Evolutionary conservation across 2,888 invertebrate genomes (phyloP).

Genomic region (Meghimatium bilineatum): DNA sequence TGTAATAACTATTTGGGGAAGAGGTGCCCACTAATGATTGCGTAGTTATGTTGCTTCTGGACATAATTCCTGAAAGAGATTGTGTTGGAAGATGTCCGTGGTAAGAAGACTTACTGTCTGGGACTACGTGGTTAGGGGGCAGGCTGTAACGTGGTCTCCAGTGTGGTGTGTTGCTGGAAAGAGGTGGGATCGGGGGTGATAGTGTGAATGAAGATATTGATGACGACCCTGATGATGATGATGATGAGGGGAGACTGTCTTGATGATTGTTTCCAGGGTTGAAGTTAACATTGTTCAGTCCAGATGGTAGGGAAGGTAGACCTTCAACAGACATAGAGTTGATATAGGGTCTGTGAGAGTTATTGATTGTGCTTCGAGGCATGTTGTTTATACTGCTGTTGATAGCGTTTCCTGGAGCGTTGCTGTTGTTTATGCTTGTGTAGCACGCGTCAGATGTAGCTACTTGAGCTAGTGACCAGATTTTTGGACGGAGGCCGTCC

Average conservation of each 20-base stretch:
- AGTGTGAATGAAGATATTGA: slow-evolving; percentile 41
- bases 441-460: slow-evolving; percentile 69
- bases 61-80: slow-evolving; percentile 35
- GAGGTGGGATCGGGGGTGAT: slow-evolving; percentile 30
- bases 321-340: neutral
- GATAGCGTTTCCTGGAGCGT: neutral
- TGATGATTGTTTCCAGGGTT: slow-evolving; percentile 6
- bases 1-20: slow-evolving; percentile 12
- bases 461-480: slow-evolving; percentile 74
- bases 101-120: slow-evolving; percentile 19
- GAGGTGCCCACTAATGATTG: neutral
- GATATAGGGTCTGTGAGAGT: neutral
- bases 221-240: slow-evolving; percentile 37
- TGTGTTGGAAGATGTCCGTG: slow-evolving; percentile 38
- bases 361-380: neutral
- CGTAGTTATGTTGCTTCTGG: slow-evolving; percentile 12
- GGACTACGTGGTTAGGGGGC: neutral
- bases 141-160: slow-evolving; percentile 42
- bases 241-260: slow-evolving; percentile 4
- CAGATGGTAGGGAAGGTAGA: neutral
- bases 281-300: neutral
- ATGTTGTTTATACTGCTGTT: slow-evolving; percentile 7
- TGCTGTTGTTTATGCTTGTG: slow-evolving; percentile 35
- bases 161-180: slow-evolving; percentile 27
- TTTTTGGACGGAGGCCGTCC: slow-evolving; percentile 65